Evolutionary conservation across 2,888 invertebrate genomes (phyloP), one percentile per base, ranked within the genome.

Genomic region (Pimpla rufipes): DNA sequence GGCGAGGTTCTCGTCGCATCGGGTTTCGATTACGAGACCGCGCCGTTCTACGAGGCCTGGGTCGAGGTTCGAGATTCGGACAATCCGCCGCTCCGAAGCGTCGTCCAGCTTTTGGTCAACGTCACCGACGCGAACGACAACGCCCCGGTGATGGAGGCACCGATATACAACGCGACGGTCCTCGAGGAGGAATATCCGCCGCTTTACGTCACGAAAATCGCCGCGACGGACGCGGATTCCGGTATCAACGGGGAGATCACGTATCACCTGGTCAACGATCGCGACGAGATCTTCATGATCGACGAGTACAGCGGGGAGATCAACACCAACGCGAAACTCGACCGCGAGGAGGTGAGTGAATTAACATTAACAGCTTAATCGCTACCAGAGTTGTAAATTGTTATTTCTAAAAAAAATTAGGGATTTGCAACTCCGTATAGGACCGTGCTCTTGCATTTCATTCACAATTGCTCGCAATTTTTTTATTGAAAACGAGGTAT

Each of bases 81-180:
- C 90, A 95, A 95, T 71, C 97, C 98, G 0, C 96, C 97, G 0
- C 92, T 98, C 18, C 95, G 97, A 85, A 97, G 96, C 79, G 97
- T 97, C 37, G 95, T 97, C 64, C 95, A 97, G 90, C 94, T 99
- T 16, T 95, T 96, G 85, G 96, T 99, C n/a, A 97, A 97, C 93
- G 97, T 99, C 0, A 97, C 97, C 0, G 99, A 99, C 93, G 96
- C 97, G 5, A 99, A 99, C 93, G 99, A 99, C 91, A 98, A 99
- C 93, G 94, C 96, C 0, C 99, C 99, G 0, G 93, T 96, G 0
- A 97, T 98, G 94, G 96, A 97, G 88, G 96, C 95, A 78, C 93
- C 95, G 0, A 94, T 98, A 21, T 99, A 98, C 93, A 97, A 97
- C 89, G 97, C 98, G 0, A 96, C 97, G 2, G 96, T 99, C 4